Evolutionary conservation across 2,113 vertebrate species (phyloP), one percentile per base, ranked within the genome.

Genomic region (Catharus minimus): DNA sequence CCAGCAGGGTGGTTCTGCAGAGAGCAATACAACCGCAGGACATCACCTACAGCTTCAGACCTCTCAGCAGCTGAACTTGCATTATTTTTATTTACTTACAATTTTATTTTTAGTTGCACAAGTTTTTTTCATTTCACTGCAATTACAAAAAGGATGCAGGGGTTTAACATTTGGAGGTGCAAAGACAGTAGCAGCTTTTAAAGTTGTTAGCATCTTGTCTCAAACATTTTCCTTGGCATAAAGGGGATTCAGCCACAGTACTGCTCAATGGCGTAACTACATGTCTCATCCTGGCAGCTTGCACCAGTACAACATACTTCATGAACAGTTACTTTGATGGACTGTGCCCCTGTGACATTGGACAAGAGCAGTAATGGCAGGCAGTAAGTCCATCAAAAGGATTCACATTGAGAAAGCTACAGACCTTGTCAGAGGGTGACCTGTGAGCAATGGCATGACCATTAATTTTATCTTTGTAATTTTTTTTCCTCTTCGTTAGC

Each of bases 321-420:
- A n/a, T 7, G 62, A 89, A 14, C 46, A 61, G 55, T 60, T 87
- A 55, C 77, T 92, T 75, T 89, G 77, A 92, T 80, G 75, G 49
- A 93, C 87, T 79, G 61, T 61, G 82, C 81, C 57, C n/a, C 36
- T 46, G 43, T 82, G 86, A 93, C 55, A 61, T 5, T 79, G 87
- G 50, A 66, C 33, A 92, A 72, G 46, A 85, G 62, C 30, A 55
- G 39, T 43, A 93, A 84, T 53, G 58, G 62, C 73, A 85, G 43
- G 58, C 39, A 85, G 46, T 36, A 80, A 89, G 82, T 86, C 56
- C 82, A 82, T 92, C 82, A 84, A 93, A 68, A 15, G 39, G 41
- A 73, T 43, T 73, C 62, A 46, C 55, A 65, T 2, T 47, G 78
- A 43, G 68, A 89, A 87, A 80, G 50, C 87, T 71, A 55, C 72